phyloP scores from a whole-genome alignment of 2,113 vertebrate genomes.

The Tonatia bakeri region DNA sequence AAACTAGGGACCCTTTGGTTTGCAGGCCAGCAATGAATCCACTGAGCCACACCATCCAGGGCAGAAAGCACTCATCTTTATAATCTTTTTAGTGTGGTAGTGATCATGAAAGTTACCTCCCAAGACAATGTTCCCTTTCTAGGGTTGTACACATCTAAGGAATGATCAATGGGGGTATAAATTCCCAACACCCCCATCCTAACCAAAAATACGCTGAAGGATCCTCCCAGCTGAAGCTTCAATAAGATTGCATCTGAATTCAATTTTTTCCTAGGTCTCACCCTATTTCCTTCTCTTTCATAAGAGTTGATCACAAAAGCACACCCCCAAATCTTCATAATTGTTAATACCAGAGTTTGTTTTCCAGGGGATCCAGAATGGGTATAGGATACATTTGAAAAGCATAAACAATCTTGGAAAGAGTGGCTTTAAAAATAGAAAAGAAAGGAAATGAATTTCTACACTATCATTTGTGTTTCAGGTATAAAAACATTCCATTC shows the following conservation, averaged over 20 bases:
- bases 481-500: neutral
- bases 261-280: neutral
- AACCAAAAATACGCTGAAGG: neutral
- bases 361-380: neutral
- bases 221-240: neutral
- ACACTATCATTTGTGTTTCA: neutral
- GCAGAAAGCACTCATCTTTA: neutral
- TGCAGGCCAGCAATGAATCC: too few relatives aligned
- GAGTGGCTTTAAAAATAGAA: neutral
- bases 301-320: neutral
- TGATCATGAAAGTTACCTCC: neutral
- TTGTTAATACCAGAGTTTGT: neutral
- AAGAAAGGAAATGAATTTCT: neutral
- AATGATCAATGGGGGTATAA: neutral
- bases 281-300: neutral
- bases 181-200: neutral
- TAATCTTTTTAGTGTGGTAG: neutral
- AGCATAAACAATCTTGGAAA: neutral
- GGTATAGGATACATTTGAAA: neutral
- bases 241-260: neutral
- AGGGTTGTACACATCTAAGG: neutral
- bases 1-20: too few relatives aligned
- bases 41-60: too few relatives aligned
- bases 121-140: neutral
- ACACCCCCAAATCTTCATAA: neutral